Base-by-base conservation (phyloP, 2,113 vertebrate species). In the Entomyzon cyanotis region DNA sequence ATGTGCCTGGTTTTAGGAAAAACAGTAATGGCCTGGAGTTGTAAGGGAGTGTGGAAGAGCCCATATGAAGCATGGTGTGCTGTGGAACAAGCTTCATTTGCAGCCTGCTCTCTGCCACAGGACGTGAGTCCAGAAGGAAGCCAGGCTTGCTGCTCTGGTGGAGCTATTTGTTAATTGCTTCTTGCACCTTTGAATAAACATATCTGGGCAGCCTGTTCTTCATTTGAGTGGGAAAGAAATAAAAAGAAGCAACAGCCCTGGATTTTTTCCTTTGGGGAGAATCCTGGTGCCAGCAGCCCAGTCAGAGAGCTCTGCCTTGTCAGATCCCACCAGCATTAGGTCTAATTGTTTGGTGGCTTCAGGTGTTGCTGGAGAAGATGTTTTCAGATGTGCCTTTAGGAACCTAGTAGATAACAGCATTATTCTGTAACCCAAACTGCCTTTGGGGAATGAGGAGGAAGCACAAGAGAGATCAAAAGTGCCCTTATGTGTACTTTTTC, bases 1-100 rank as follows among this genome's bases (percentile, higher is more conserved):
- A 62, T 20, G 14, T 90, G 80, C 35, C 59, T 67, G 55, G 13
- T 67, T 95, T 92, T 90, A 63, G 68, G 79, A 83, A 71, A 83
- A 90, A 39, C 44, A 35, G n/a, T 35, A 56, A 76, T 76, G 46
- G 25, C 77, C 46, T 76, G 23, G 37, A 77, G 33, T 55, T 75
- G 19, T 30, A 63, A 80, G 46, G 16, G 53, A 62, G 8, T 7
- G 7, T 9, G 33, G 71, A 68, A 60, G 28, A 73, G 53, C 41
- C 37, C 35, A 7, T n/a, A 6, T 12, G 58, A 84, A 93, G 39
- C 52, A 67, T 5, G 12, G 11, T 9, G 7, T 67, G 44, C 67
- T 41, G 46, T 49, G 55, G 59, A 81, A 44, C 42, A 50, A 70
- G 46, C 49, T 82, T 64, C 53, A 9, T 87, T 76, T 87, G 49